A percentile compares a stretch with the other conserved stretches of the same genome.
Evolutionary conservation across 2,888 invertebrate genomes (phyloP).

Genomic region (Cataglyphis cursor): DNA sequence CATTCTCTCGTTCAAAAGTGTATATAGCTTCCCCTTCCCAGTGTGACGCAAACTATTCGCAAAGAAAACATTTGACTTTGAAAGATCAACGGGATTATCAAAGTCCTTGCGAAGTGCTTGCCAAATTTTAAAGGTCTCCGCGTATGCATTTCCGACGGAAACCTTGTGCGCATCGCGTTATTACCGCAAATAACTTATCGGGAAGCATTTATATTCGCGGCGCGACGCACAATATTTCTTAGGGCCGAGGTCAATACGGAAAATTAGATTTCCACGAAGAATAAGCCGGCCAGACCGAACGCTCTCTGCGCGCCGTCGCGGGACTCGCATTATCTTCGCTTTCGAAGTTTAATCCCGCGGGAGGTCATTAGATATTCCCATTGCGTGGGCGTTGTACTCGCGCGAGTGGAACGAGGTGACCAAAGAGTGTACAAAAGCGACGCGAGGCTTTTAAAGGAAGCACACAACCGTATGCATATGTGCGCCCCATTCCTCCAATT

Average conservation of each 20-base stretch:
- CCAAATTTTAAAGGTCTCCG: constrained; percentile 19
- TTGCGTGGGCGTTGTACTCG: constrained; percentile 36
- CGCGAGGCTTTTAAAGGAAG: constrained; percentile 27
- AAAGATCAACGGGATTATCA: constrained; percentile 19
- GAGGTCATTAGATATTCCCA: constrained; percentile 52
- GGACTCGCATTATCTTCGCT: constrained; percentile 44
- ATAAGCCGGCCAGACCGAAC: constrained; percentile 3
- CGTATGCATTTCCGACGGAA: neutral
- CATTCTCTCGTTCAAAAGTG: neutral
- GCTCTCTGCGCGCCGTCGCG: constrained; percentile 17
- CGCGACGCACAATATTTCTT: constrained; percentile 7
- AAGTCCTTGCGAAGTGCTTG: constrained; percentile 9
- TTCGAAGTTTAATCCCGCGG: constrained; percentile 48
- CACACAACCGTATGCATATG: neutral
- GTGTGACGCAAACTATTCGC: neutral
- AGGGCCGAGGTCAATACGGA: constrained; percentile 31
- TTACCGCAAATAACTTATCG: constrained; percentile 13
- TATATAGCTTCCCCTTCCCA: neutral
- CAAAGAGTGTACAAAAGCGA: constrained; percentile 44
- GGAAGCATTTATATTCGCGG: constrained; percentile 17
- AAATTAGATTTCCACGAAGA: constrained; percentile 51
- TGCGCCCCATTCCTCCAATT: constrained; percentile 48
- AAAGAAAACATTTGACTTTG: constrained; percentile 1
- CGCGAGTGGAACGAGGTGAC: constrained; percentile 48
- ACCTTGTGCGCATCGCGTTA: constrained; percentile 1